Percentiles rank a stretch among this genome's conserved stretches.
Evolutionary conservation across 92 coral and sea anemone species (phyloP).

Genomic region (Palythoa heliodiscus): DNA sequence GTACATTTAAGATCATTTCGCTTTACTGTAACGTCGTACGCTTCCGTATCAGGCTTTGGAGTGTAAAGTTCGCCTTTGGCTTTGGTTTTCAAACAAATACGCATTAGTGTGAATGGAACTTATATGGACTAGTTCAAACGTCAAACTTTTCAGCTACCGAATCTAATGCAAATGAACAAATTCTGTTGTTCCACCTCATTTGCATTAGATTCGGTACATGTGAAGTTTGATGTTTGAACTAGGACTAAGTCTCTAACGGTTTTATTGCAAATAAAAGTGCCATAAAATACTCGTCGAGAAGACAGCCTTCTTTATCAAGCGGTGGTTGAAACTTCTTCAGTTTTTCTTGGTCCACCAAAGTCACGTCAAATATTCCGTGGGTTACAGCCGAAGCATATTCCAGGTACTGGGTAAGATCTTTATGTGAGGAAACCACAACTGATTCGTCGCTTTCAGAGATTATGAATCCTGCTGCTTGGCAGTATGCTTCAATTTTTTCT

Average conservation of each 20-base stretch:
- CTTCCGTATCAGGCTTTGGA: no score
- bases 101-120: no score
- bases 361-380: not conserved
- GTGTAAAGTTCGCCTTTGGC: no score
- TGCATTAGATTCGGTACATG: no score
- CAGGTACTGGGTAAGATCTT: not conserved
- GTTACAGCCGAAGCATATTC: slow-evolving; percentile 1
- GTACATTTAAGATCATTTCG: no score
- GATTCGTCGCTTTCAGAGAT: not conserved
- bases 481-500: not conserved
- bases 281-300: not conserved
- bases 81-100: no score
- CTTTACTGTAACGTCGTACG: no score
- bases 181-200: no score
- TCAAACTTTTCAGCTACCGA: no score
- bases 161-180: no score
- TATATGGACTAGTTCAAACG: no score
- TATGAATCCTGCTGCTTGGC: not conserved
- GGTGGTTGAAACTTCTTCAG: not conserved
- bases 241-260: not conserved
- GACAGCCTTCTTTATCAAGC: not conserved
- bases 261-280: not conserved
- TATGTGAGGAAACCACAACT: not conserved
- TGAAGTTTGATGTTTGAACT: no score
- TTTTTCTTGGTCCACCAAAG: not conserved